Evolutionary conservation across 35 echinoderm and acorn worm species (phyloP), one percentile per base, ranked within the genome.

Genomic region (Eucidaris tribuloides): DNA sequence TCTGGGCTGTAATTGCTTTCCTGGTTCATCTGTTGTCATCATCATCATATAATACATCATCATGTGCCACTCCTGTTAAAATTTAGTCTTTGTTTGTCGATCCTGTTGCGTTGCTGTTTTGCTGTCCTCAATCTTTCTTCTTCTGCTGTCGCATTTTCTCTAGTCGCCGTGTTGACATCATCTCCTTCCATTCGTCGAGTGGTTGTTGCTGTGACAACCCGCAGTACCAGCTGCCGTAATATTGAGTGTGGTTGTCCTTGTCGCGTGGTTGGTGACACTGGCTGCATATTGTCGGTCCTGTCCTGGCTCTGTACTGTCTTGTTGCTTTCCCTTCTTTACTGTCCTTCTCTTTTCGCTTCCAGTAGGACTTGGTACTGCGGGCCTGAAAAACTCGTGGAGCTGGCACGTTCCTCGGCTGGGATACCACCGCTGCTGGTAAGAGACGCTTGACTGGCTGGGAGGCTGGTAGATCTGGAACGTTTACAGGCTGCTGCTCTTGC

Each of bases 151-250:
- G 25, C 62, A 24, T 31, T 24, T 79, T 31, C 9, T 42, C 46
- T 49, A 31, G 1, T 7, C 27, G 77, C 25, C 32, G 42, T 42
- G 14, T 4, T 0, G 30, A 19, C 77, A 79, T 80, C 46, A 31
- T 80, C 19, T 42, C 77, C 23, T 33, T 25, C 77, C 46, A 56
- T 14, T 80, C 77, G 15, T 80, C 28, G 2, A 14, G 13, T 20
- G 23, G 2, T 35, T 13, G 42, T 1, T 43, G 48, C 1, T 27
- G n/a, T 1, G 20, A 32, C 3, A 24, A 32, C 30, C n/a, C 3
- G 35, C 77, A 80, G 45, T 80, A 80, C 77, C 77, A 80, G 45
- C 42, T 57, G 77, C 77, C 77, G 17, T 19, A 54, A 33, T 46
- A 54, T 29, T 58, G 77, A 3, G 77, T 32, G 48, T 80, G 48